Base-by-base conservation (phyloP, 2,888 invertebrate species). In the Drosophila differens region DNA sequence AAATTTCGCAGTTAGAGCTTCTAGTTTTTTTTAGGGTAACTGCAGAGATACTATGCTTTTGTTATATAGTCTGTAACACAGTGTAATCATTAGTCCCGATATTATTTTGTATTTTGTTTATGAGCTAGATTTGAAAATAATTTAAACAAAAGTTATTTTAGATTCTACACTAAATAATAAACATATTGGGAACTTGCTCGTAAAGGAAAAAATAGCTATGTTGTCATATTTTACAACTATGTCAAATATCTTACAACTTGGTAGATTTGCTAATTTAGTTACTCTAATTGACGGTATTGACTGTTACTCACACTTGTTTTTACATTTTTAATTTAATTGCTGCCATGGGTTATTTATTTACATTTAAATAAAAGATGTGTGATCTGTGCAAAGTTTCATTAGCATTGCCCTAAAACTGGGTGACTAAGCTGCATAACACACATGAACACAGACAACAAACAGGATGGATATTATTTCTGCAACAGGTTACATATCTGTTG, bases 1-100 rank as follows among this genome's bases (percentile, higher is more conserved):
- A n/a, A 35, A 68, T 22, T 30, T 52, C 39, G 32, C 51, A 39
- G 63, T 64, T 55, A 68, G 54, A 63, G 54, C n/a, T 41, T 30
- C n/a, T 51, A 22, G 32, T 44, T 59, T 53, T n/a, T 16, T 22
- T 33, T 60, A 16, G 5, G n/a, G 22, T 33, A 10, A 5, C 22
- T 28, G 32, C 39, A n/a, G 9, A 12, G n/a, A 28, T 47, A 58
- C 12, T 19, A n/a, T 14, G 30, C 14, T 53, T 63, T 53, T 63
- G 19, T 25, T 30, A 25, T 41, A 14, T 12, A 14, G 3, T 58
- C 58, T 47, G 63, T 19, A 4, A 52, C n/a, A 35, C 9, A 12
- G 1, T n/a, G n/a, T 2, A 60, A 10, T 19, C 3, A 6, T 16
- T 16, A 47, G 47, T 47, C 25, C 9, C 4, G 16, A 25, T 9